Percentiles rank a stretch among this genome's conserved stretches.
Evolutionary conservation across 2,888 invertebrate genomes (phyloP).

Genomic region (Rotaria sp.): DNA sequence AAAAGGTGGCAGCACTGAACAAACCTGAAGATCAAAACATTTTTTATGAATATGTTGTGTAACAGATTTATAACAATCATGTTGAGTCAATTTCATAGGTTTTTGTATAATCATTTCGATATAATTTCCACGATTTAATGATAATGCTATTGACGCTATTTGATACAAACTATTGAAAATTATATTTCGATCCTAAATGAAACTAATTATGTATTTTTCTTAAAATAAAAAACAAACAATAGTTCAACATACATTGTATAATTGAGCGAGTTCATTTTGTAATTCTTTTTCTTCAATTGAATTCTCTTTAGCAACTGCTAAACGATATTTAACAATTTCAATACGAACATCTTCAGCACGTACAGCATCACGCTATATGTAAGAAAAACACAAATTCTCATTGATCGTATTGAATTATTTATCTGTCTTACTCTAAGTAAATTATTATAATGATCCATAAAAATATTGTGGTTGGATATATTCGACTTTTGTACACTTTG

Average conservation of each 20-base stretch:
- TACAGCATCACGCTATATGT: constrained; percentile 40
- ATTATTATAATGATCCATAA: background rate
- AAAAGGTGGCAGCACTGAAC: no score
- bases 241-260: background rate
- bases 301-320: constrained; percentile 16
- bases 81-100: constrained; percentile 34
- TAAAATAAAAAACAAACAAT: background rate
- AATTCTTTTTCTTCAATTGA: constrained; percentile 5
- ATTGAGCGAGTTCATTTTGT: background rate
- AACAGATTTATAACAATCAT: constrained; percentile 37
- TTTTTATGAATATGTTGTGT: constrained; percentile 33
- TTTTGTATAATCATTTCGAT: background rate
- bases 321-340: constrained; percentile 33
- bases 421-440: constrained; percentile 7
- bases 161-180: constrained; percentile 12
- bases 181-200: constrained; percentile 18
- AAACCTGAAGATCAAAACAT: constrained; percentile 34
- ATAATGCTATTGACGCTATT: constrained; percentile 13
- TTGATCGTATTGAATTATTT: no score
- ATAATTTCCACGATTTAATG: background rate
- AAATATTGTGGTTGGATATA: background rate
- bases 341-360: constrained; percentile 41
- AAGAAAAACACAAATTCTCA: background rate
- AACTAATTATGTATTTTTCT: background rate
- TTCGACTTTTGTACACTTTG: constrained; percentile 27